Evolutionary conservation across 2,888 invertebrate species (phyloP).

Genomic region (Drosophila falleni): DNA sequence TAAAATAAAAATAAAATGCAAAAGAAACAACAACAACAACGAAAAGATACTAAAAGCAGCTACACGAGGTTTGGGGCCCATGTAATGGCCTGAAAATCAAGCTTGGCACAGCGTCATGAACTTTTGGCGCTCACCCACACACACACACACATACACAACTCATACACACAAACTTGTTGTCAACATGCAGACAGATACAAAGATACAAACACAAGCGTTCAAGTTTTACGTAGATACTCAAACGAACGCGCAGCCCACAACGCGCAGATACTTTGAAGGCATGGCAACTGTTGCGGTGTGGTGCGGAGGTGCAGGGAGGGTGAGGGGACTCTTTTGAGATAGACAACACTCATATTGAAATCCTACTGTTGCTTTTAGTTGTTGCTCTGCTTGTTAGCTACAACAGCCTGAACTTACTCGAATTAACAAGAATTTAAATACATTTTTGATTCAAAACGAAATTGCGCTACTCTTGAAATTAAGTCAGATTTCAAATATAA

Average conservation of each 20-base stretch:
- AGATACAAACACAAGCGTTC: slow-evolving; percentile 36
- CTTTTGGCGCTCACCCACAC: slow-evolving; percentile 65
- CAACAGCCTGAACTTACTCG: slow-evolving; percentile 53
- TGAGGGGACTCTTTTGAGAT: slow-evolving; percentile 8
- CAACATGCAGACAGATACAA: slow-evolving; percentile 61
- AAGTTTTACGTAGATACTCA: slow-evolving; percentile 48
- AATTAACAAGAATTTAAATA: slow-evolving; percentile 54
- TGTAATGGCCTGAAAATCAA: slow-evolving; percentile 78
- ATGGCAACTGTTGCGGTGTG: slow-evolving; percentile 31
- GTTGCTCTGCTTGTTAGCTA: slow-evolving; percentile 6
- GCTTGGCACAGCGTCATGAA: slow-evolving; percentile 72
- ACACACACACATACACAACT: slow-evolving; percentile 35
- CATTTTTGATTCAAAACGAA: neutral
- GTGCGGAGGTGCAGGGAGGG: neutral
- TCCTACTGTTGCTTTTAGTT: slow-evolving; percentile 18
- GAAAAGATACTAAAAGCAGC: slow-evolving; percentile 38
- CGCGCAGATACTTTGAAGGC: slow-evolving; percentile 54
- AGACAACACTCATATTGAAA: slow-evolving; percentile 36
- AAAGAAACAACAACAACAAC: slow-evolving; percentile 19
- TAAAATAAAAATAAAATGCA: slow-evolving; percentile 37
- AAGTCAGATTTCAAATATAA: neutral
- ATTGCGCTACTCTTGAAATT: neutral
- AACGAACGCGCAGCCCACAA: slow-evolving; percentile 52
- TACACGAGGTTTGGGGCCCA: slow-evolving; percentile 40
- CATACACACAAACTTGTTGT: slow-evolving; percentile 47